phyloP scores from a whole-genome alignment of 2,797 vertebrate genomes.

The Otus scops region DNA sequence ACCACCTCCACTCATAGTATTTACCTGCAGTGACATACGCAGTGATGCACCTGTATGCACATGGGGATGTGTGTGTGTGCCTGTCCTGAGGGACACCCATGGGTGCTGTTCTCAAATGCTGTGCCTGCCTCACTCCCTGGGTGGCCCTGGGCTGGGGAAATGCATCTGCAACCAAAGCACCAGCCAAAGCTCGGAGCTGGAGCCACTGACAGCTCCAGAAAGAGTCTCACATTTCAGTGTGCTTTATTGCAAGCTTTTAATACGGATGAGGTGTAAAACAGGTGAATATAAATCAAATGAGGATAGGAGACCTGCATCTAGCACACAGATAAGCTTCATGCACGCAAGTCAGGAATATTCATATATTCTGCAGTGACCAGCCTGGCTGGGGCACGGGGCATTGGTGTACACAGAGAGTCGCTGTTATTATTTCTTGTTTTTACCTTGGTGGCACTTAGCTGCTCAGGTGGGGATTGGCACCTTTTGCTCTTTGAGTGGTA shows the following conservation, averaged over 20 bases:
- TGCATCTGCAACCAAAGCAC: neutral
- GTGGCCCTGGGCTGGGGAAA: neutral
- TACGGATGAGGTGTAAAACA: neutral
- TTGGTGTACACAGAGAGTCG: accelerated
- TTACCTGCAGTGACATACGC: neutral
- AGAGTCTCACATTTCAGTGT: neutral
- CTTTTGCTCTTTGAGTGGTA: neutral
- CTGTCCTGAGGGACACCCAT: neutral
- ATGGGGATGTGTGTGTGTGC: accelerated
- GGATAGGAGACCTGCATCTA: neutral
- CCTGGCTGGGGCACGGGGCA: neutral
- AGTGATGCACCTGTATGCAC: accelerated
- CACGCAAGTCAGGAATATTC: neutral
- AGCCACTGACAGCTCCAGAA: neutral
- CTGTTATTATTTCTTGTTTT: neutral
- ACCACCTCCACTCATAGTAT: neutral
- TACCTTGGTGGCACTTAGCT: neutral
- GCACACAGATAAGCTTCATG: neutral
- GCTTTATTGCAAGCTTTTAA: neutral
- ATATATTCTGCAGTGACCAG: accelerated
- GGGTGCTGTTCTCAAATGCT: accelerated
- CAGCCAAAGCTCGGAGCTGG: neutral
- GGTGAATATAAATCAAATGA: neutral
- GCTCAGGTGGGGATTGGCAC: neutral
- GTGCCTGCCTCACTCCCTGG: accelerated